Percentiles rank a stretch among this genome's conserved stretches.
Evolutionary conservation across 1,140 invertebrate genomes (phyloP).

Genomic region (Drosophila suzukii): DNA sequence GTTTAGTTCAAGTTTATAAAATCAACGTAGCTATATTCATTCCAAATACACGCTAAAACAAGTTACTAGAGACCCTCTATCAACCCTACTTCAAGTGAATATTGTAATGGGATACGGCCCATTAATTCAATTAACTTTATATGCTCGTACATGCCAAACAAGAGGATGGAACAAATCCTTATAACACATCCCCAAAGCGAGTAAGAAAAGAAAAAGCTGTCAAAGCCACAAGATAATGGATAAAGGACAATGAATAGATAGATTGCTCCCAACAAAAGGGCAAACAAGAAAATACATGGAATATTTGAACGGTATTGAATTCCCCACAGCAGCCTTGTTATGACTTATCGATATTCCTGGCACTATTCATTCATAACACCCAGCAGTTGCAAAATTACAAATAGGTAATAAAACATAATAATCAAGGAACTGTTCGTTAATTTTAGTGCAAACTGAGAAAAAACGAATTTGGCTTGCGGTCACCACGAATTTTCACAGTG

Average conservation of each 20-base stretch:
- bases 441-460: constrained; percentile 25
- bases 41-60: neutral
- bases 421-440: constrained; percentile 33
- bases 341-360: neutral
- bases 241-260: constrained; percentile 41
- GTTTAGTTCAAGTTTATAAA: neutral
- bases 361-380: neutral
- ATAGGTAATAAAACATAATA: constrained; percentile 46
- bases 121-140: constrained; percentile 75
- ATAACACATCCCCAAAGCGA: neutral
- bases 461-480: constrained; percentile 10
- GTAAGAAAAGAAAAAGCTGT: constrained; percentile 33
- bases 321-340: constrained; percentile 12
- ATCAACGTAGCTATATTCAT: neutral
- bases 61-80: too few relatives aligned
- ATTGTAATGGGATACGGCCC: constrained; percentile 55
- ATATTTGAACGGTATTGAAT: constrained; percentile 27
- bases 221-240: constrained; percentile 48
- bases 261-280: constrained; percentile 43
- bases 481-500: constrained; percentile 40
- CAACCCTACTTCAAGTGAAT: neutral
- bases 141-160: neutral
- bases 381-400: constrained; percentile 10
- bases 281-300: constrained; percentile 41
- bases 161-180: constrained; percentile 4